Conservation (phyloP, 2,888 invertebrate genomes). For the Phyllotreta cruciferae region DNA sequence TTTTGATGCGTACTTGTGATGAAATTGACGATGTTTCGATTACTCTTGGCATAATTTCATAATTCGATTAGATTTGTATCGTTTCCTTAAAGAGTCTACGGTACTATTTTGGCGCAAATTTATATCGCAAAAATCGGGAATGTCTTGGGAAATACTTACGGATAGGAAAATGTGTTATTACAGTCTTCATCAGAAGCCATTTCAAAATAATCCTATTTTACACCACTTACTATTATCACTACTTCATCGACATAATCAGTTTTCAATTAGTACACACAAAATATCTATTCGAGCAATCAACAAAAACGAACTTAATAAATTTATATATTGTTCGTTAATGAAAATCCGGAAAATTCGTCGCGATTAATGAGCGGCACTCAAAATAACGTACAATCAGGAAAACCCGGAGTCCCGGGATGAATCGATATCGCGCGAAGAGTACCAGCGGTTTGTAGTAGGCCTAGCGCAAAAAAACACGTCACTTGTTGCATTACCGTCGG, state of each 20-base stretch:
- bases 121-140: too few relatives aligned
- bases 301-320: neutral
- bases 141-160: constrained; percentile 51
- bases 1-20: too few relatives aligned
- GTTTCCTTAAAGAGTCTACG: neutral
- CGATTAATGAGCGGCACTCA: neutral
- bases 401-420: neutral
- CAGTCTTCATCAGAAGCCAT: constrained; percentile 62
- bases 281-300: constrained; percentile 36
- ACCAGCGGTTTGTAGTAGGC: constrained; percentile 26
- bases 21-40: too few relatives aligned
- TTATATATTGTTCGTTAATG: too few relatives aligned
- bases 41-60: too few relatives aligned
- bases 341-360: neutral
- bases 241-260: constrained; percentile 45
- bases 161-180: constrained; percentile 55
- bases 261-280: constrained; percentile 44
- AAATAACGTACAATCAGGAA: constrained; percentile 5
- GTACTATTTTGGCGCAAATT: constrained; percentile 14
- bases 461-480: constrained; percentile 37
- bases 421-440: constrained; percentile 16
- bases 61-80: too few relatives aligned
- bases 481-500: constrained; percentile 49
- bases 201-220: constrained; percentile 40
- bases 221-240: constrained; percentile 43